Base-by-base conservation (phyloP, 2,797 vertebrate species). In the Phoxinus dragarum region DNA sequence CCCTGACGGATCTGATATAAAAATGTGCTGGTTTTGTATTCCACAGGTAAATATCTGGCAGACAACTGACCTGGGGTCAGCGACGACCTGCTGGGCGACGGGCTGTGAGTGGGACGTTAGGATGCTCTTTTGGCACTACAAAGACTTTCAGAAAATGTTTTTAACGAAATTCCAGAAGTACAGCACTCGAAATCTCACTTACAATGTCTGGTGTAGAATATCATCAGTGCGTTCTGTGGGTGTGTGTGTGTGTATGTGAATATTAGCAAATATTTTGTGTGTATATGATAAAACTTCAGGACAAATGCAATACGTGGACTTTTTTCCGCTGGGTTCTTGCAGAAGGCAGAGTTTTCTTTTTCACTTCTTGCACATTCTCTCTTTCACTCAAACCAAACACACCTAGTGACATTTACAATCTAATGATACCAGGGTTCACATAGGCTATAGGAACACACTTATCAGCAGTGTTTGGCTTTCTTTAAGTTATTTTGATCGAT, bases 21-120 rank as follows among this genome's bases (percentile, higher is more conserved):
- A 34, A 17, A 34, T 54, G 44, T 3, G 17, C 12, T 31, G 21
- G 79, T 74, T 8, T 89, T 95, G 91, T 92, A 0, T 94, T 94
- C 93, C 92, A 52, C 91, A 99, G 98, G 98, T 93, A 99, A 99
- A 95, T 99, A 99, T 93, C 94, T 99, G 96, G 98, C 98, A 0
- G 98, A 99, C 94, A 98, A 98, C 93, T 99, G 96, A 95, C 91
- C 85, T 86, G 79, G 23, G 87, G 84, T 82, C 87, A 88, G 89
- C 90, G 91, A 89, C 76, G 80, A 91, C 89, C 91, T 88, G 87
- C 89, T 91, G 91, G 93, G 92, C 92, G 93, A 92, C 92, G 91
- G 93, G 71, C 71, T 59, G 82, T 67, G 88, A 93, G 93, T 91
- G 91, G 92, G 23, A 84, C 74, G 36, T 80, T 61, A 80, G 59